Evolutionary conservation across 2,797 vertebrate genomes (phyloP).

Genomic region (Schizothorax lantsangensis): DNA sequence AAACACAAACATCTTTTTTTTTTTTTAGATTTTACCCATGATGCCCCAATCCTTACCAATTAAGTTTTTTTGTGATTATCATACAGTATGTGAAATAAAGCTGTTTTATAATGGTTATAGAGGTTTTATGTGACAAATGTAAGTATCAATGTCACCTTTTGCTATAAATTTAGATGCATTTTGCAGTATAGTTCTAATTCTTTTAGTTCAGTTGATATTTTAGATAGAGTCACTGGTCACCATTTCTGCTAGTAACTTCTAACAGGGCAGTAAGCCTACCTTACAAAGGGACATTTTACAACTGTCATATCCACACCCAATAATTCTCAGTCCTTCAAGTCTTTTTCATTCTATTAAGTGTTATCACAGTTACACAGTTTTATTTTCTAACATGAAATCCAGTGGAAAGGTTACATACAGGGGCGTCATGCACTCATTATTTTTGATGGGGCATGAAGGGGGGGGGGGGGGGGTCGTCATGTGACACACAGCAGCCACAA

Average conservation of each 20-base stretch:
- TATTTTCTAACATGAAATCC: background rate
- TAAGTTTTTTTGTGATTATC: background rate
- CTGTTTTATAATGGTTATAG: background rate
- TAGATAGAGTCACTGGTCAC: background rate
- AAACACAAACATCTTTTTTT: constrained; percentile 10
- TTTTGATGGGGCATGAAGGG: too few relatives aligned
- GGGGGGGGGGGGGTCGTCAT: too few relatives aligned
- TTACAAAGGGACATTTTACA: background rate
- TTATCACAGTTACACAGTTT: background rate
- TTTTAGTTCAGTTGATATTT: background rate
- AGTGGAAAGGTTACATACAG: too few relatives aligned
- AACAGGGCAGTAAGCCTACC: background rate
- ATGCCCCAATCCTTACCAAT: background rate
- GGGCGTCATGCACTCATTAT: too few relatives aligned
- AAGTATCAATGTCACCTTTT: background rate
- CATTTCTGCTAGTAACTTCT: background rate
- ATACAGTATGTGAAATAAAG: background rate
- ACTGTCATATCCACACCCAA: background rate
- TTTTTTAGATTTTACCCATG: background rate
- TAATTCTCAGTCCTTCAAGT: background rate
- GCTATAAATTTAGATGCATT: background rate
- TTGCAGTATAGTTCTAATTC: background rate
- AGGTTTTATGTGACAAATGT: background rate
- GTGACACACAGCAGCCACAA: too few relatives aligned
- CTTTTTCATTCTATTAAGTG: background rate